Conservation (phyloP, 2,797 vertebrate genomes). For the Psittacula echo region DNA sequence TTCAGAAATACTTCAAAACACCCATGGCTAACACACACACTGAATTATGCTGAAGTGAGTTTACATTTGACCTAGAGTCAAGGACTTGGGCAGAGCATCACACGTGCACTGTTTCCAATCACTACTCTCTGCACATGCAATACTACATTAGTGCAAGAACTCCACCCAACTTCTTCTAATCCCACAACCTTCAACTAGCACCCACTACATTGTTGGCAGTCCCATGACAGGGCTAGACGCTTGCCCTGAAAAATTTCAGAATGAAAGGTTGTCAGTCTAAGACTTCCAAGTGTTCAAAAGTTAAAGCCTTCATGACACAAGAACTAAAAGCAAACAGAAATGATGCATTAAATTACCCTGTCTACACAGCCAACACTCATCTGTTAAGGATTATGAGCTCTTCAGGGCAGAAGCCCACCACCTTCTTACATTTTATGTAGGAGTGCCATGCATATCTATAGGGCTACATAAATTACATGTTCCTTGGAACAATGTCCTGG, state of each 20-base stretch:
- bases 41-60: background rate
- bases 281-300: background rate
- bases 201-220: background rate
- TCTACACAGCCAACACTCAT: accelerated
- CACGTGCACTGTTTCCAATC: accelerated
- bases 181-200: background rate
- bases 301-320: background rate
- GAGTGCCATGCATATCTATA: background rate
- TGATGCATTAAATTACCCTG: background rate
- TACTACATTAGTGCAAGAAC: accelerated
- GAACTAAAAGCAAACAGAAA: background rate
- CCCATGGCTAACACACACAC: background rate
- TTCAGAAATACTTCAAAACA: background rate
- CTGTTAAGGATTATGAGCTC: constrained; percentile 5
- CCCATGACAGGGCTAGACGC: background rate
- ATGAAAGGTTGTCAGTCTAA: background rate
- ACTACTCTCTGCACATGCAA: accelerated
- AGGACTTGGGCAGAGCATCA: background rate
- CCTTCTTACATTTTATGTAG: background rate
- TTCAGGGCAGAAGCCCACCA: background rate
- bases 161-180: background rate
- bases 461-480: background rate
- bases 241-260: background rate
- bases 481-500: background rate
- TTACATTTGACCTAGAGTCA: background rate